Evolutionary conservation across 92 coral and sea anemone species (phyloP), one percentile per base, ranked within the genome.

Genomic region (Phenganax subtilis): DNA sequence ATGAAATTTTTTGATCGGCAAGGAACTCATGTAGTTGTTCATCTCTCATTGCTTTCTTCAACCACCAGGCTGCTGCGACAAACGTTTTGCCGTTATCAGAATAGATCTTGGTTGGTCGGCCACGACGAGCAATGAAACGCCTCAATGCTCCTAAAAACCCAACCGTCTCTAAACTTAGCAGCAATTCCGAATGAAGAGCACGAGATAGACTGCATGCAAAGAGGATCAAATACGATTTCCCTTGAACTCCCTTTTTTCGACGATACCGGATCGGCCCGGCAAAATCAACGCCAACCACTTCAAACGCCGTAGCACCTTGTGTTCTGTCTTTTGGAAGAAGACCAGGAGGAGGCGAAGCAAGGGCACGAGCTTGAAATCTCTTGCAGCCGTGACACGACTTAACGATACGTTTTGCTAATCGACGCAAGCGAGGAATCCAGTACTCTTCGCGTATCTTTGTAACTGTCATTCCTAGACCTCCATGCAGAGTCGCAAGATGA

Each of bases 391-490:
- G 29, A 37, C 79, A 74, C 57, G 29, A 3, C 27, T 74, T 29
- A 29, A 65, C 30, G n/a, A 80, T 52, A 30, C 69, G 69, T 66
- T 67, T 80, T 3, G 62, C 37, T 10, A 63, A 17, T 10, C 75
- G 55, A 14, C 84, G 57, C 84, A 80, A 3, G 9, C 84, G 84
- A 4, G 84, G 62, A 29, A 80, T 53, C 84, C 84, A 80, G 56
- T 51, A 80, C 52, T 47, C 57, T 54, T 66, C 84, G 6, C 75
- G 51, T 54, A 80, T 61, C 31, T 80, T 64, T 8, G 75, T 51
- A 52, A 80, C 37, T 5, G 71, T 78, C 70, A 78, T 31, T 17
- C 82, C 72, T 16, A 78, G 29, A 6, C 84, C 84, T 54, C 84
- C 84, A 69, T 81, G 84, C 20, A 63, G 71, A 54, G 71, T 82